A percentile compares a stretch with the other conserved stretches of the same genome.
Conservation (phyloP, 2,888 invertebrate genomes). For the Chirona hameri region DNA sequence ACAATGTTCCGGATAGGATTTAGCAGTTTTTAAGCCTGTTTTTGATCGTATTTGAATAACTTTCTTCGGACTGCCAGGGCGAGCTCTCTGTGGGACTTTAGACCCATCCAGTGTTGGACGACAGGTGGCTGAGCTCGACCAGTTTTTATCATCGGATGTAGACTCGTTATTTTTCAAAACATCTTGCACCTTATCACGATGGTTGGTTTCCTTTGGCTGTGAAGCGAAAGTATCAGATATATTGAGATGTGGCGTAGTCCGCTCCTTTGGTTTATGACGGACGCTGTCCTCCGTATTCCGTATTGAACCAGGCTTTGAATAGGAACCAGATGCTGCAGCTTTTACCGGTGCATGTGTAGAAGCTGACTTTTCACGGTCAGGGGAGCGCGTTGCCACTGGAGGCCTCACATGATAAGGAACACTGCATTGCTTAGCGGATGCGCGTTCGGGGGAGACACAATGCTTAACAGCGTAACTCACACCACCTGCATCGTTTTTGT, state of each 20-base stretch:
- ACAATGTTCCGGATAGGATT: background rate
- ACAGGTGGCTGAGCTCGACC: background rate
- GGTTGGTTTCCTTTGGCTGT: background rate
- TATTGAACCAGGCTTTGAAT: background rate
- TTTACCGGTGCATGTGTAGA: background rate
- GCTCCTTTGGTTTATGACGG: background rate
- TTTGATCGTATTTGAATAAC: background rate
- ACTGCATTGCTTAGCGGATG: background rate
- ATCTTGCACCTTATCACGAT: background rate
- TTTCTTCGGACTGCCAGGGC: background rate
- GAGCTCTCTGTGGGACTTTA: background rate
- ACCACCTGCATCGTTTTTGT: background rate
- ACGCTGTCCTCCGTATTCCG: background rate
- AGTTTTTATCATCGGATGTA: background rate
- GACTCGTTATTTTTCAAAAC: background rate
- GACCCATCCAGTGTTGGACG: background rate
- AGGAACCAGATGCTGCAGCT: background rate
- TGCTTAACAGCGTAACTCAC: conserved; percentile 3
- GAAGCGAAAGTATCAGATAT: too few species aligned
- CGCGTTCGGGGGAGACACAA: background rate
- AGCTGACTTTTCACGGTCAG: background rate
- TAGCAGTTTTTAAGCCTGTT: background rate
- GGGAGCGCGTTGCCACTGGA: background rate
- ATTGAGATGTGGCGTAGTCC: too few species aligned
- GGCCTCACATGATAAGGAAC: background rate